Evolutionary conservation across 2,797 vertebrate species (phyloP).

Genomic region (Falco novaeseelandiae): DNA sequence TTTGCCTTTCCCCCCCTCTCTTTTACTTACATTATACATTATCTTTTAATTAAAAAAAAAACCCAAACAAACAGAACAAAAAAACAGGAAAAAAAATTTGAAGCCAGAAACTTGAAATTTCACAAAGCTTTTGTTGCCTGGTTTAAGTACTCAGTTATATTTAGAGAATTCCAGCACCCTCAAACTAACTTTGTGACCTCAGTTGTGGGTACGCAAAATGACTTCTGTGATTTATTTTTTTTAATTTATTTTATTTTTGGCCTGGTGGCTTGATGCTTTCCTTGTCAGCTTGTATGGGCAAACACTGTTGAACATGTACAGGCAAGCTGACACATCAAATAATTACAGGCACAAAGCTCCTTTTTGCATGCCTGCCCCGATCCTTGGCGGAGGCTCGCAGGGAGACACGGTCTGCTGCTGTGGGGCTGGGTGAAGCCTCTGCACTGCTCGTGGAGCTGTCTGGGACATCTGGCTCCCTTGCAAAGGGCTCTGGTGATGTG

Average conservation of each 20-base stretch:
- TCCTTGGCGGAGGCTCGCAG: accelerated
- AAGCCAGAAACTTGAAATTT: neutral
- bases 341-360: neutral
- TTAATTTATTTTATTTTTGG: neutral
- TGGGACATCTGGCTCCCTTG: neutral
- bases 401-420: neutral
- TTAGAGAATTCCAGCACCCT: neutral
- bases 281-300: neutral
- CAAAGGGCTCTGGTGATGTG: no score
- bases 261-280: neutral
- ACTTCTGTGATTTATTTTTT: neutral
- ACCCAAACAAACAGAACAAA: neutral
- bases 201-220: neutral
- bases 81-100: neutral
- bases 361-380: neutral
- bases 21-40: neutral
- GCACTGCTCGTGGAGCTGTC: neutral
- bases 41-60: no score
- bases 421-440: neutral
- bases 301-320: neutral
- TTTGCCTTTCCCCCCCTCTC: neutral
- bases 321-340: neutral
- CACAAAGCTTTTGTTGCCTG: neutral
- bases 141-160: neutral
- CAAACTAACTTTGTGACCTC: neutral